These are phyloP conservation scores for Leptocoma aspasia DNA, from an alignment of 2,113 vertebrate genomes.

Conservation along the genomic window DNA sequence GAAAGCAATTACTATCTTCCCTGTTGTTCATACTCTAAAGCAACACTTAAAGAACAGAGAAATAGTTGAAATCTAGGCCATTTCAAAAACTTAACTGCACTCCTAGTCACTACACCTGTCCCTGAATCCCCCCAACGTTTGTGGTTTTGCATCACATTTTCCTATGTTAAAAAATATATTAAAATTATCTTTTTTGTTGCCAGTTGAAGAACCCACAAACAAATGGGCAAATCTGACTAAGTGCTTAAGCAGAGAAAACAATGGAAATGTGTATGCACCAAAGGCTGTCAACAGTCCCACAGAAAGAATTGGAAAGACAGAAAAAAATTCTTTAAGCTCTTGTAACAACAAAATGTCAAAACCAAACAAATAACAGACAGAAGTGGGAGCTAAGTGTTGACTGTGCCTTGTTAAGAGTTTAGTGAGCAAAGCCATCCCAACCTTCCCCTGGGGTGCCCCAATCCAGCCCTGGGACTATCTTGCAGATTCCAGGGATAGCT, in stretches of 20 bases:
- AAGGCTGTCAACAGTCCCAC: slow-evolving; percentile 3
- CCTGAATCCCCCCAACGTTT: background rate
- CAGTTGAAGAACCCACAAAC: slow-evolving; percentile 25
- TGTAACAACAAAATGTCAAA: slow-evolving; percentile 45
- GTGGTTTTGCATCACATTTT: slow-evolving; percentile 53
- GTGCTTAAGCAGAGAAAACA: slow-evolving; percentile 47
- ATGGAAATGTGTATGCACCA: slow-evolving; percentile 54
- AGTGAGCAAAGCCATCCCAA: background rate
- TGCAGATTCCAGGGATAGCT: background rate
- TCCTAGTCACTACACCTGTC: background rate
- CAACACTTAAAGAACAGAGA: background rate
- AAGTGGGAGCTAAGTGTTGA: slow-evolving; percentile 39
- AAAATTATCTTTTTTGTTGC: background rate
- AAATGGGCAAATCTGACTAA: slow-evolving; percentile 55
- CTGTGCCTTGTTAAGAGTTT: background rate
- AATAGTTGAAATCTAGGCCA: background rate
- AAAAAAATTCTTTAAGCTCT: slow-evolving; percentile 39
- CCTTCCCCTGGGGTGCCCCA: background rate
- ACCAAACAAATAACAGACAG: slow-evolving; percentile 26
- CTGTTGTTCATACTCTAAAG: background rate
- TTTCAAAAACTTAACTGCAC: background rate
- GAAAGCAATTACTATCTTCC: background rate
- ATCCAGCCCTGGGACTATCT: background rate
- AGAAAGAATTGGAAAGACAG: slow-evolving; percentile 31
- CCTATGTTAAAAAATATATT: background rate